Evolutionary conservation across 23 tunicate genomes (phyloP), one percentile per base, ranked within the genome.

Genomic region (Ascidia mentula): DNA sequence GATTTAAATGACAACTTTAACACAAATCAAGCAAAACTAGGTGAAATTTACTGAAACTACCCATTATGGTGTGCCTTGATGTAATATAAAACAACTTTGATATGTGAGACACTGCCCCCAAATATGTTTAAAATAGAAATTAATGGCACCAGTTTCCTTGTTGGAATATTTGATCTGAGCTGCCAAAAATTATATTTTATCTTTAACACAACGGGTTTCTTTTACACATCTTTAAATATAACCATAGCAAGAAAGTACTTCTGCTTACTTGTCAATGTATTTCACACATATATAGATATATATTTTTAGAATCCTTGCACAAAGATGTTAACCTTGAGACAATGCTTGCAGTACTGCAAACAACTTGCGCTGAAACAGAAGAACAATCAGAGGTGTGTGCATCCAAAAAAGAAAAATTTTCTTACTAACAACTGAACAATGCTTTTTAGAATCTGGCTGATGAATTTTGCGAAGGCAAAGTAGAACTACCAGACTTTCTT

Each of bases 271-370:
- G n/a, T n/a, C n/a, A n/a, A n/a, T n/a, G n/a, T n/a, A n/a, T 45
- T 45, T 45, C 60, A 15, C 18, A 15, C 18, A 45, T 45, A 45
- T 18, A 45, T 17, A 45, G 32, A 71, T 18, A 71, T 6, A 18
- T 40, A 61, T 76, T 69, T 82, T 0, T 60, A 84, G 98, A 81
- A n/a, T 93, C 98, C 0, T 60, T 93, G 69, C 81, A 86, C 22
- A 88, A 93, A 81, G 88, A 85, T 36, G 89, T 79, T 8, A 93
- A 93, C 79, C 75, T 93, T 46, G 98, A 93, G 45, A 80, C 92
- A 40, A 88, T 79, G 85, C 87, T 93, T 8, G 91, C 90, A 31
- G 92, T 93, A 18, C 72, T 93, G 30, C 98, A 93, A 84, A 82
- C 98, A 8, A 93, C 87, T 30, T 88, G 87, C 77, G 98, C 93